Base-by-base conservation (phyloP, 2,888 invertebrate genomes). In the Pachliopta kotzebuea region DNA sequence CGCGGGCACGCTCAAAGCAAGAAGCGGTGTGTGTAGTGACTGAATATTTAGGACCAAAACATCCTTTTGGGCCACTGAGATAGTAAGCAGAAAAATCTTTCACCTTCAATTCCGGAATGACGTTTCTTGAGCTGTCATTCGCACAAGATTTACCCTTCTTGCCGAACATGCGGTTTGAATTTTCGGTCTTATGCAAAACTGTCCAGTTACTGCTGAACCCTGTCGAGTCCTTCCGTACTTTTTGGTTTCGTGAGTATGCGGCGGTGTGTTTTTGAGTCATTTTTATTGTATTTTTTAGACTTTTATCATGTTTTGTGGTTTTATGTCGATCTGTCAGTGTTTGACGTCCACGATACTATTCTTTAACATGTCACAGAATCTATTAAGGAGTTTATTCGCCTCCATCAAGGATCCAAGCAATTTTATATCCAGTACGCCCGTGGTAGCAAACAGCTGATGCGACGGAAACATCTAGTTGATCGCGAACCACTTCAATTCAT, bases 401-500 rank as follows among this genome's bases (percentile, higher is more conserved):
- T 49, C 49, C 74, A 74, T 79, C 74, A 74, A 77, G 79, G 76
- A 79, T 76, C 66, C 69, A 69, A 71, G 70, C 69, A 69, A 70
- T 54, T 59, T 71, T 29, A n/a, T 56, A 42, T 56, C 21, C n/a
- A 54, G 42, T 69, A 72, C 72, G 26, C 49, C 17, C 20, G 45
- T n/a, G 54, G 61, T 75, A 78, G 70, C 75, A 78, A 86, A 85
- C 88, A 88, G 86, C 86, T 86, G 86, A 85, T 70, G 73, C 76
- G 80, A 78, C 90, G 90, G 90, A 90, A 90, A 81, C 85, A 78
- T 79, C 87, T 86, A 83, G 88, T 90, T 90, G 88, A 88, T 88
- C 88, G 85, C 89, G 84, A 88, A 90, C 88, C 90, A 89, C 88
- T 89, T 86, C 88, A 88, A 85, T 84, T 88, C 86, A 88, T 88